A percentile compares a stretch with the other conserved stretches of the same genome.
These are phyloP conservation scores for Malurus cyaneus DNA, from an alignment of 2,113 vertebrate species.

Conservation along the genomic window DNA sequence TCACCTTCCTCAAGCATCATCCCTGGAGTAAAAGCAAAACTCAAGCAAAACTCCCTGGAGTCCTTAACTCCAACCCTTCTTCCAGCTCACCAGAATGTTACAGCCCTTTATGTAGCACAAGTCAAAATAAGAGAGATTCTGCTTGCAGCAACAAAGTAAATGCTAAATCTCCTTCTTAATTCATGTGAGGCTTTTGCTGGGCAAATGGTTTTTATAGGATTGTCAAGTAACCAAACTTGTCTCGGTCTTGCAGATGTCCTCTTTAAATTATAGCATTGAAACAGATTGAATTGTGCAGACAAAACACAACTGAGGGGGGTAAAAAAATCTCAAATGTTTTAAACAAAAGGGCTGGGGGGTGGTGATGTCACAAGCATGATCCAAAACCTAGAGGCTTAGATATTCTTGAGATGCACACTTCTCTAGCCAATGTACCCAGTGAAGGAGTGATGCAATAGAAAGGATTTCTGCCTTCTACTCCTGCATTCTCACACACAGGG, in stretches of 20 bases:
- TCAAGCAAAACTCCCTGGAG: neutral
- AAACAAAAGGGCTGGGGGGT: rapidly evolving
- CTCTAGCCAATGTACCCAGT: neutral
- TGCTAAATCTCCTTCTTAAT: neutral
- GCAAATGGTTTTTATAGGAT: neutral
- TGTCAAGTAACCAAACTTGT: neutral
- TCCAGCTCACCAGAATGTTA: neutral
- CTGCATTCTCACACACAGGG: neutral
- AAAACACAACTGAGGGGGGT: neutral
- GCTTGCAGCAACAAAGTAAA: neutral
- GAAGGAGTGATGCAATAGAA: neutral
- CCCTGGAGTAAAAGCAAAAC: no score
- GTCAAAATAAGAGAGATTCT: neutral
- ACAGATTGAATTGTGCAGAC: neutral
- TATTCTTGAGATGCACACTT: neutral
- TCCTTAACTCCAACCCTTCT: neutral
- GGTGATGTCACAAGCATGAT: neutral
- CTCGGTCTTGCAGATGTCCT: neutral
- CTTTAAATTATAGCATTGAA: neutral
- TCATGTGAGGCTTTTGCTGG: neutral
- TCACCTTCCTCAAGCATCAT: neutral
- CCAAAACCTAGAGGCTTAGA: slow-evolving; percentile 28
- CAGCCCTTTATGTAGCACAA: neutral
- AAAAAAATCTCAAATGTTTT: neutral
- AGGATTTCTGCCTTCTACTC: neutral